Conservation (phyloP, 1,140 invertebrate genomes). For the Drosophila sulfurigaster region DNA sequence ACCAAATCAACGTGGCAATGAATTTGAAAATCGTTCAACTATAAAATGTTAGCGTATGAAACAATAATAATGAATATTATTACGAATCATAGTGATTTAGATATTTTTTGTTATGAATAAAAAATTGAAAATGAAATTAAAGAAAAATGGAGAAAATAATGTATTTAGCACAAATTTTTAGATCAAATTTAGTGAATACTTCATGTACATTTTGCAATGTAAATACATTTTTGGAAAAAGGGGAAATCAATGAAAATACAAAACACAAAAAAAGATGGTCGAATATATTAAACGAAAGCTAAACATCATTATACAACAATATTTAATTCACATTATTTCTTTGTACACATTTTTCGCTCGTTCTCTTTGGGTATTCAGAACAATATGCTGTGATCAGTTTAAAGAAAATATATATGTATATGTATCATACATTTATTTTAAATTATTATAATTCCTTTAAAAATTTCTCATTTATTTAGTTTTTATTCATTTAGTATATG, state of each 20-base stretch:
- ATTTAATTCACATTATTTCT: conserved; percentile 11
- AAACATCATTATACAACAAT: conserved; percentile 23
- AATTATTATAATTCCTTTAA: conserved; percentile 43
- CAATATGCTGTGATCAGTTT: conserved; percentile 77
- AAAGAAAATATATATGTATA: conserved; percentile 56
- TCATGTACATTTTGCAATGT: conserved; percentile 53
- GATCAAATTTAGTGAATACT: conserved; percentile 63
- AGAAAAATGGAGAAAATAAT: conserved; percentile 8
- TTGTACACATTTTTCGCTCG: conserved; percentile 26
- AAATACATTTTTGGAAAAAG: conserved; percentile 59
- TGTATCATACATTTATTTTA: conserved; percentile 40
- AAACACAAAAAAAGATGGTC: conserved; percentile 24
- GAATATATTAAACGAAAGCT: conserved; percentile 29
- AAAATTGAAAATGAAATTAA: conserved; percentile 36
- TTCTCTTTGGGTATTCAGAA: conserved; percentile 67
- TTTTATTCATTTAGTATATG: conserved; percentile 35
- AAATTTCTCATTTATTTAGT: conserved; percentile 76
- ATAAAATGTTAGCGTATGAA: conserved; percentile 43
- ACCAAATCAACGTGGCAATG: conserved; percentile 2
- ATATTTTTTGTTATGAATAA: conserved; percentile 52
- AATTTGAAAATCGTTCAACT: conserved; percentile 20
- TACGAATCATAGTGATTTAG: conserved; percentile 42
- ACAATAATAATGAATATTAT: conserved; percentile 47
- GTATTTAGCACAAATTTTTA: conserved; percentile 47
- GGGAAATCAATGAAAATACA: conserved; percentile 1